These are phyloP conservation scores for Tursiops truncatus DNA, from an alignment of 2,113 vertebrate genomes.

Conservation along the genomic window DNA sequence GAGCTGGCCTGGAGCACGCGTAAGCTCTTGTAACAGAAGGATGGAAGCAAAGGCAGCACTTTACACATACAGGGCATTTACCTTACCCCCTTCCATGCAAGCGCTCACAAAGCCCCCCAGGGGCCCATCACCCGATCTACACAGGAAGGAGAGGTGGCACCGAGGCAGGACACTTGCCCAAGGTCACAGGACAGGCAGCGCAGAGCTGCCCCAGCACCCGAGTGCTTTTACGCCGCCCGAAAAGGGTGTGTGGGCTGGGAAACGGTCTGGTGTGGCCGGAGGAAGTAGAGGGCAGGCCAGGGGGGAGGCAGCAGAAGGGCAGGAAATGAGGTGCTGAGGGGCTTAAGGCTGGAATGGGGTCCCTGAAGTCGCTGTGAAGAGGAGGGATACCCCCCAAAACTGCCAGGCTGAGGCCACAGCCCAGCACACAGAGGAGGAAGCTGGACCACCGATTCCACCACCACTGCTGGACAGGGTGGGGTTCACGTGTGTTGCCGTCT, in stretches of 20 bases:
- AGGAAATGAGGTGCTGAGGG: background rate
- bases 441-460: background rate
- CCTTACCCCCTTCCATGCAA: background rate
- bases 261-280: background rate
- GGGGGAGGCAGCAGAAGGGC: background rate
- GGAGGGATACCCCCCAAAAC: background rate
- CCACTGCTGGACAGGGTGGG: background rate
- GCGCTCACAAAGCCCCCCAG: background rate
- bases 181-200: background rate
- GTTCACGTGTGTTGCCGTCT: background rate
- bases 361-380: background rate
- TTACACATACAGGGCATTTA: background rate
- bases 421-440: background rate
- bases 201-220: background rate
- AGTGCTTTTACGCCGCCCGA: background rate
- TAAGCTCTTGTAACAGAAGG: background rate
- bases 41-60: background rate
- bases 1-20: fast-evolving
- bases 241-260: background rate
- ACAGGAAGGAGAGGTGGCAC: background rate
- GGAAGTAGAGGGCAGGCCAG: background rate
- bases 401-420: background rate
- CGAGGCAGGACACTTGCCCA: background rate
- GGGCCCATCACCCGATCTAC: background rate
- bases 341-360: background rate